Percentiles rank a stretch among this genome's conserved stretches.
phyloP scores from a whole-genome alignment of 2,888 invertebrate species.

The Byasa hedistus region DNA sequence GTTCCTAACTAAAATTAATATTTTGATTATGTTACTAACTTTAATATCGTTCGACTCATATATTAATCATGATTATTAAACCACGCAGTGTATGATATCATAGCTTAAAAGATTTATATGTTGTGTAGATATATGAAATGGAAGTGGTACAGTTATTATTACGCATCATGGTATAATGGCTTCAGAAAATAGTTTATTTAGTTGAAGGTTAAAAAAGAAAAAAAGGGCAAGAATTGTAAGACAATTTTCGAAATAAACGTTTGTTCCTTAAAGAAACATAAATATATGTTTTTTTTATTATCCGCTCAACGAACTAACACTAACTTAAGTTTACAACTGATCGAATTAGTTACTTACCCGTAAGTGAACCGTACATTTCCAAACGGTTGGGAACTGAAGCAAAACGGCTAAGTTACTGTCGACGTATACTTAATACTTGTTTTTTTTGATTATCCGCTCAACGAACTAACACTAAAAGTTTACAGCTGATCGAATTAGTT shows the following conservation, averaged over 20 bases:
- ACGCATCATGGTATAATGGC: too few relatives aligned
- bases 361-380: constrained; percentile 6
- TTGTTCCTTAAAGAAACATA: not conserved
- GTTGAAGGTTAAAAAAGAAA: too few relatives aligned
- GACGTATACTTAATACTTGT: not conserved
- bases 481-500: constrained; percentile 12
- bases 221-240: too few relatives aligned
- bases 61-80: too few relatives aligned
- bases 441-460: constrained; percentile 2
- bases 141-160: too few relatives aligned
- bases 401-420: not conserved
- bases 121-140: too few relatives aligned
- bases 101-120: too few relatives aligned
- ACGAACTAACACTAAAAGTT: constrained; percentile 5
- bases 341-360: constrained; percentile 8
- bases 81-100: too few relatives aligned
- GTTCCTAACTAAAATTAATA: too few relatives aligned
- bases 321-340: constrained; percentile 6
- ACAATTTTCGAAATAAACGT: not conserved
- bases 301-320: constrained; percentile 2
- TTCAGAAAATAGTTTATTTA: too few relatives aligned
- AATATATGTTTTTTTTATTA: constrained; percentile 4
- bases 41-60: too few relatives aligned
- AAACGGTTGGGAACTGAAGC: constrained; percentile 3
- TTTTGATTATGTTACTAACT: too few relatives aligned